Conservation (phyloP, 2,113 vertebrate genomes). For the Tetrao urogallus region DNA sequence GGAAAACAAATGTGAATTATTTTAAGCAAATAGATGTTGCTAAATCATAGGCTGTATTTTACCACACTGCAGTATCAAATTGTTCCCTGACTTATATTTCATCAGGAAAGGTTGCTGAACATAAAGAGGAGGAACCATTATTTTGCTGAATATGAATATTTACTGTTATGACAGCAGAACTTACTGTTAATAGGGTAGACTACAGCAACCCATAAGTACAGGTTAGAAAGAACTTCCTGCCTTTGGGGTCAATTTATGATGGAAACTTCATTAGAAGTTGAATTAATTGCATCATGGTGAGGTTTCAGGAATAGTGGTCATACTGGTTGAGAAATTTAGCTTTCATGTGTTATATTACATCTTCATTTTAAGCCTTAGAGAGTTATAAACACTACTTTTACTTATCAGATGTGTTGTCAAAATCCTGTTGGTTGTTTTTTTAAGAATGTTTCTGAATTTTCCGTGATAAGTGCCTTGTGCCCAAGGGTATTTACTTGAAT, state of each 20-base stretch:
- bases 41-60: conserved; percentile 14
- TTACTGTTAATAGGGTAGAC: background rate
- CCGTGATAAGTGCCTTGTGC: background rate
- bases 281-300: background rate
- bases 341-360: background rate
- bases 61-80: background rate
- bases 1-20: background rate
- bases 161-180: background rate
- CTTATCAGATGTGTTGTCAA: background rate
- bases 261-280: background rate
- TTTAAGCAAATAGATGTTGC: background rate
- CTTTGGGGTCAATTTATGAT: background rate
- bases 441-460: background rate
- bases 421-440: background rate
- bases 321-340: background rate
- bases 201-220: background rate
- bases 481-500: conserved; percentile 33
- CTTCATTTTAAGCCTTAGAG: background rate
- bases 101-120: background rate
- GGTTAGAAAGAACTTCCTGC: background rate
- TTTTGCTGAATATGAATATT: conserved; percentile 28
- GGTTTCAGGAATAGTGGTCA: background rate
- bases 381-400: background rate
- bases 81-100: conserved; percentile 1
- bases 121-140: background rate